Evolutionary conservation across 1,140 invertebrate genomes (phyloP).

Genomic region (Bradysia coprophila): DNA sequence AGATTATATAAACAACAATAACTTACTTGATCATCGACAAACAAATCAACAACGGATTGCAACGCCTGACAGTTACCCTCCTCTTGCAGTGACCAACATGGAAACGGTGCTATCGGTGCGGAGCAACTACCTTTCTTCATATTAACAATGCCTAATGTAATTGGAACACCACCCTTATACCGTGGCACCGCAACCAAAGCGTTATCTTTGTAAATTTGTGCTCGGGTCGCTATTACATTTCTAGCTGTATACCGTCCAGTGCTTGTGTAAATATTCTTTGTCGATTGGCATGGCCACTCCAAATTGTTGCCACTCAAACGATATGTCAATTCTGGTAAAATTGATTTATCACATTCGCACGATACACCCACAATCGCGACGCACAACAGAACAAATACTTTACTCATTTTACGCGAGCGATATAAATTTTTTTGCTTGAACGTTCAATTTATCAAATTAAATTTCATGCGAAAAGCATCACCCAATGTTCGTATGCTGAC

Average conservation of each 20-base stretch:
- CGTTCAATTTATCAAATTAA: neutral
- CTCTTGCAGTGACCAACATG: constrained; percentile 39
- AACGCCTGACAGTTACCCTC: constrained; percentile 38
- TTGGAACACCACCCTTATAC: constrained; percentile 35
- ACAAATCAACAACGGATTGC: constrained; percentile 38
- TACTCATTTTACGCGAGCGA: neutral
- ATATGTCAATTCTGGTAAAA: constrained; percentile 18
- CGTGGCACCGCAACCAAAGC: constrained; percentile 35
- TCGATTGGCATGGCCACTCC: constrained; percentile 33
- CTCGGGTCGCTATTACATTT: constrained; percentile 37
- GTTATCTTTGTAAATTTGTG: constrained; percentile 34
- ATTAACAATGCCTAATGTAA: constrained; percentile 35
- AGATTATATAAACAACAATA: no score
- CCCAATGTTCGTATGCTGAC: no score
- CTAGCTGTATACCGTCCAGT: constrained; percentile 33
- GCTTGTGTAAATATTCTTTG: constrained; percentile 33
- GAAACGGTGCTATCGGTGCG: constrained; percentile 32
- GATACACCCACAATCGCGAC: neutral
- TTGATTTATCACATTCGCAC: constrained; percentile 10
- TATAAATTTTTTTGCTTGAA: neutral
- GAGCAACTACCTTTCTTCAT: constrained; percentile 26
- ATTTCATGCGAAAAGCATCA: no score
- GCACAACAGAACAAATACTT: neutral
- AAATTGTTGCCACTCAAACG: constrained; percentile 28
- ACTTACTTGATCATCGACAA: constrained; percentile 29